Evolutionary conservation across 2,888 invertebrate genomes (phyloP), one percentile per base, ranked within the genome.

Genomic region (Plusia festucae): DNA sequence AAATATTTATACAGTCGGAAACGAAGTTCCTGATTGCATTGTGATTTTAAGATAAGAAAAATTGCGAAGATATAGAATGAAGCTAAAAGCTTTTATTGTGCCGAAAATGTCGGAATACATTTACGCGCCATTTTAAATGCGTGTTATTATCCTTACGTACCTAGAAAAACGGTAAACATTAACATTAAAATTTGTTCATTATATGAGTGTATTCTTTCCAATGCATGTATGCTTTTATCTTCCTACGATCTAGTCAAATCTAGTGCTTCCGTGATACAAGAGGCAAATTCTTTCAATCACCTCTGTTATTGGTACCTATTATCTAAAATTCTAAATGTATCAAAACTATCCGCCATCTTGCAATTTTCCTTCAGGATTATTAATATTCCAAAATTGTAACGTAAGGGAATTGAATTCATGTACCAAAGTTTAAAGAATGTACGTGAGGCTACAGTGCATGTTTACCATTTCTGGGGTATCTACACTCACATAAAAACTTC

Each of bases 1-100:
- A 85, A 83, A 84, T 83, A 81, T 82, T 78, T 79, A 78, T 71
- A 75, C 79, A 80, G 80, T 78, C 65, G 67, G 65, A 64, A 77
- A 76, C 60, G 65, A 63, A 61, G 65, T 65, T 68, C 68, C 71
- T 81, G 79, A 82, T 81, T 81, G 63, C 67, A 75, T 79, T 78
- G 74, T 67, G 79, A 73, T 75, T 75, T 73, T 80, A 79, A 78
- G 60, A 78, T 79, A 76, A 74, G 66, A 81, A 69, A 68, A 77
- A 81, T 81, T 74, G 59, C 65, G 61, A 68, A 74, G 68, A 81
- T 78, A 68, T 70, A 73, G 74, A 71, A 68, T 68, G 79, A 73
- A 76, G 60, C 58, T 59, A 73, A 82, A 82, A 80, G 75, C 76
- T 79, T 81, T 81, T 69, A 71, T 70, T 67, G 68, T 77, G 53